A percentile compares a stretch with the other conserved stretches of the same genome.
phyloP scores from a whole-genome alignment of 30 jellyfish, hydroid and myxozoan genomes.

The Turritopsis dohrnii region DNA sequence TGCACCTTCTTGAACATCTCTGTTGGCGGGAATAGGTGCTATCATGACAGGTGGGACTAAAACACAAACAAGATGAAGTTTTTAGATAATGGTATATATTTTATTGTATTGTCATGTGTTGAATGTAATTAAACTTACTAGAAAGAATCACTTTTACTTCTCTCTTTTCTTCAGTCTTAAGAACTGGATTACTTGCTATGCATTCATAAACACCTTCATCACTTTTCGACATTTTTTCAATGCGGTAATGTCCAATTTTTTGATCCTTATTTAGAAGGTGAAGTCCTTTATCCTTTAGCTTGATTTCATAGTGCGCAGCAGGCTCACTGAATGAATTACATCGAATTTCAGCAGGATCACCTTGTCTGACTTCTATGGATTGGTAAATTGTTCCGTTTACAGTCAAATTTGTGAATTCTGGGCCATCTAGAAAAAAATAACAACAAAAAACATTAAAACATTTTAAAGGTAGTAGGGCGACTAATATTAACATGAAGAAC shows the following conservation, averaged over 20 bases:
- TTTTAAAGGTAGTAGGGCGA: too few relatives aligned
- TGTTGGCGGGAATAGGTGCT: conserved; percentile 17
- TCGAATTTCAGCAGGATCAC: conserved; percentile 1
- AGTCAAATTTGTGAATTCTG: conserved; percentile 25
- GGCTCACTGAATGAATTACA: conserved; percentile 40
- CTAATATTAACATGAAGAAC: too few relatives aligned
- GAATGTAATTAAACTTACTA: conserved; percentile 16
- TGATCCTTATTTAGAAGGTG: not conserved
- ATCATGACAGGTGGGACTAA: conserved; percentile 30
- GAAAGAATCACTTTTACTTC: conserved; percentile 25
- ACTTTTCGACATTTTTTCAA: conserved; percentile 28
- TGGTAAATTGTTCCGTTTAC: conserved; percentile 13
- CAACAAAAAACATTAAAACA: not conserved
- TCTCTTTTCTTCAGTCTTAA: conserved; percentile 20
- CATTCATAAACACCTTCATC: conserved; percentile 82
- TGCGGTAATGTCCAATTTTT: conserved; percentile 18
- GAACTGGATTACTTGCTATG: conserved; percentile 45
- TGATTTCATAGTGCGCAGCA: conserved; percentile 31
- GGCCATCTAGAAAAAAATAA: conserved; percentile 37
- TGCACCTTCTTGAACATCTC: conserved; percentile 23
- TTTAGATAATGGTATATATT: too few relatives aligned
- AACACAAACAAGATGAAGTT: not conserved
- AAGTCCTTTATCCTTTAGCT: not conserved
- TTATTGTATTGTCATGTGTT: too few relatives aligned
- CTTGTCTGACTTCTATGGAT: conserved; percentile 30